Conservation (phyloP, 2,797 vertebrate genomes). For the Schizothorax lantsangensis region DNA sequence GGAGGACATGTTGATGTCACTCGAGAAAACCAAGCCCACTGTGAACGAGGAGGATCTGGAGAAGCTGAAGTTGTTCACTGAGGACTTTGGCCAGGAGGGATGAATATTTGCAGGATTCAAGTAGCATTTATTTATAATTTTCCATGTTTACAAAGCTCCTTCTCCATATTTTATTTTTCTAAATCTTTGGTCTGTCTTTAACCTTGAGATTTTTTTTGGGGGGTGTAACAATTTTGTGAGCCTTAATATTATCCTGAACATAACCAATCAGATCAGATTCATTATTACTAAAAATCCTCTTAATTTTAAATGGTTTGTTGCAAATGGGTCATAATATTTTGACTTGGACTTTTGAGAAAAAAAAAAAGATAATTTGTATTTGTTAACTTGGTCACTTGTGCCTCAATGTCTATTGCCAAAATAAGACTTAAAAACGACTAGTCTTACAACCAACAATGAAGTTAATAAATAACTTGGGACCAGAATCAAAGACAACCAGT, state of each 20-base stretch:
- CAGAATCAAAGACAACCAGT: not conserved
- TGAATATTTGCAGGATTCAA: slow-evolving; percentile 65
- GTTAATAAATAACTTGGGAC: not conserved
- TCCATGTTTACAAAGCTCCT: not conserved
- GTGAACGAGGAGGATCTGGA: slow-evolving; percentile 93
- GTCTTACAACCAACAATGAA: not conserved
- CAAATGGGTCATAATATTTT: not conserved
- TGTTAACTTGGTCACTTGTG: not conserved
- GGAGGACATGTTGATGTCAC: slow-evolving; percentile 88
- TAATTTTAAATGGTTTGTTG: not conserved
- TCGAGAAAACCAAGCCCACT: slow-evolving; percentile 88
- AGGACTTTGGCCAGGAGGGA: slow-evolving; percentile 96
- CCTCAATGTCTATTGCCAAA: not conserved
- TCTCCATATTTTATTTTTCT: not conserved
- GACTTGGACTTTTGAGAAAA: not conserved
- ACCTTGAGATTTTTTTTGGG: not conserved
- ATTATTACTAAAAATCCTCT: not conserved
- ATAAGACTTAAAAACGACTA: not conserved
- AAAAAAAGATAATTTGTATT: not conserved
- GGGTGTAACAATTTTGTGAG: not conserved
- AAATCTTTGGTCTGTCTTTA: not conserved
- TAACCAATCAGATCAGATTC: not conserved
- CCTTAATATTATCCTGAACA: not conserved
- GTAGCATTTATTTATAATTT: slow-evolving; percentile 50
- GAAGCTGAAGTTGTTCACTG: slow-evolving; percentile 93